phyloP scores from a whole-genome alignment of 1,140 invertebrate genomes.

The Planococcus citri region DNA sequence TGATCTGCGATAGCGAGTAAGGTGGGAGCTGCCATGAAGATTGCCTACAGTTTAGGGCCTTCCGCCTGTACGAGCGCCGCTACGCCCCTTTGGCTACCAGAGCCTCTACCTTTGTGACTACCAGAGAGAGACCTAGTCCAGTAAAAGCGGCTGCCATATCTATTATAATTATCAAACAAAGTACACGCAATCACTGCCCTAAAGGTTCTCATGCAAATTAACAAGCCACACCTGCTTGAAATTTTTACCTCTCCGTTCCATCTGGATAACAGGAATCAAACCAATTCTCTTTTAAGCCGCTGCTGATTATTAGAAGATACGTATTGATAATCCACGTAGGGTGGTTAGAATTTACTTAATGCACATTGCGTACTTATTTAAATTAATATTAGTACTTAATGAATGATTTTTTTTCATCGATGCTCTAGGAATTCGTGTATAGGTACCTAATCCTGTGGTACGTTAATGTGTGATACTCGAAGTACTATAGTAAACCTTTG shows the following conservation, averaged over 20 bases:
- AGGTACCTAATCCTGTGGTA: no score
- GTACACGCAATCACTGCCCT: slow-evolving; percentile 18
- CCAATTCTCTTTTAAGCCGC: not conserved
- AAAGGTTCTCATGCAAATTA: slow-evolving; percentile 13
- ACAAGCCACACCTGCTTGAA: slow-evolving; percentile 17
- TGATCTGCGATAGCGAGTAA: slow-evolving; percentile 17
- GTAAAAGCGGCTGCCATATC: slow-evolving; percentile 14
- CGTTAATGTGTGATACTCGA: no score
- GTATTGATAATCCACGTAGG: not conserved
- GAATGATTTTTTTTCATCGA: not conserved
- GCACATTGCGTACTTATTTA: not conserved
- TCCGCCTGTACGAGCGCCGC: slow-evolving; percentile 13
- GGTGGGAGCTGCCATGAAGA: slow-evolving; percentile 17
- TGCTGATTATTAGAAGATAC: slow-evolving; percentile 3
- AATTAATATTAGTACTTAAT: not conserved
- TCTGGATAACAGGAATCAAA: slow-evolving; percentile 11
- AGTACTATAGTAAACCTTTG: no score
- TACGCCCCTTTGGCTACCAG: slow-evolving; percentile 17
- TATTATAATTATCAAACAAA: slow-evolving; percentile 21
- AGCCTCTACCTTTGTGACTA: slow-evolving; percentile 8
- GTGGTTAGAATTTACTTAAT: not conserved
- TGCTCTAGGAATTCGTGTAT: not conserved
- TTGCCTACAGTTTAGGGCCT: slow-evolving; percentile 17
- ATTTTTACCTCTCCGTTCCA: slow-evolving; percentile 14
- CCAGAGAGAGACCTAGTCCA: not conserved